Conservation (phyloP, 2,113 vertebrate genomes). For the Gymnorhina tibicen region DNA sequence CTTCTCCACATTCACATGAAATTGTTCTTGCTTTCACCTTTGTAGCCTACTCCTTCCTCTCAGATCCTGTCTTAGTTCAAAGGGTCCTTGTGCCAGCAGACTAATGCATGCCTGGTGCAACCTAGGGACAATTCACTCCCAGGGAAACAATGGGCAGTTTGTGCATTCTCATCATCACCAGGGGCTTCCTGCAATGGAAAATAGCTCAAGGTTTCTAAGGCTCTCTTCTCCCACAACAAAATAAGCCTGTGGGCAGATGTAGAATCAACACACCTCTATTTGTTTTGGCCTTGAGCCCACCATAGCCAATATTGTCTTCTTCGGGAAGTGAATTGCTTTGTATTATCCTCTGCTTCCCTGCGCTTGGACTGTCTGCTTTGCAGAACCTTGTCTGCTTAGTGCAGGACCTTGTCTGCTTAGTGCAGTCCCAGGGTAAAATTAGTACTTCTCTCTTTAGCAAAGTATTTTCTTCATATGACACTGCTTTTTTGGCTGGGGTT, state of each 20-base stretch:
- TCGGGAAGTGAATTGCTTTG: neutral
- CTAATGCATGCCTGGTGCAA: neutral
- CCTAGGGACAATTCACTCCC: neutral
- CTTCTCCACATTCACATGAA: neutral
- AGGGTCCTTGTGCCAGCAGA: neutral
- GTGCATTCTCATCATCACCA: neutral
- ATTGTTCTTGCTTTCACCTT: neutral
- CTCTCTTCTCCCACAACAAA: neutral
- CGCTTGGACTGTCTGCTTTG: neutral
- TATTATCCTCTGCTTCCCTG: neutral
- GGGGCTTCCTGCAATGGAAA: neutral
- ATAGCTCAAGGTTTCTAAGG: neutral
- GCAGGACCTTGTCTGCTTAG: neutral
- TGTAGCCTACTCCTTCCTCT: neutral
- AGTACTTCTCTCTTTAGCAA: neutral
- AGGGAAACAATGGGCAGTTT: neutral
- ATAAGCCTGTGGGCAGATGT: neutral
- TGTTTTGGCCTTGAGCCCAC: neutral
- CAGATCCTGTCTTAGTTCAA: neutral
- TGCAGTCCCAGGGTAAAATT: neutral
- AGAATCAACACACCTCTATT: neutral
- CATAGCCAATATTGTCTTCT: neutral
- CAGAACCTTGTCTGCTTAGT: neutral
- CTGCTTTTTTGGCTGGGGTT: neutral
- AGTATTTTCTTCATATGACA: neutral